These are phyloP conservation scores for Colistium nudipinnis DNA, from an alignment of 2,113 vertebrate genomes.

Conservation along the genomic window DNA sequence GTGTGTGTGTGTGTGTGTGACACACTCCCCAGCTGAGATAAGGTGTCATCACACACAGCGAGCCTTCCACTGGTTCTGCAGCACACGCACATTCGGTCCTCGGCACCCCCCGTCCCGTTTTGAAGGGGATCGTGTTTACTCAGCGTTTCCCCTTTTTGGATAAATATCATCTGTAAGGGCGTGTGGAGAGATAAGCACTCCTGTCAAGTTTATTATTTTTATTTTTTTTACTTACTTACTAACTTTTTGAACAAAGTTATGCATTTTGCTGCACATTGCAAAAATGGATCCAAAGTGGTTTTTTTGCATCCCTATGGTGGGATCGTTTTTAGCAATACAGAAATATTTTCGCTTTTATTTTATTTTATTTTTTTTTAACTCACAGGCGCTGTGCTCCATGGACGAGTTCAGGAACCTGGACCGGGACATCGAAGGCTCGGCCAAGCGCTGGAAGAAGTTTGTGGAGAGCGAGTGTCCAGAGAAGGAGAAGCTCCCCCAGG, in stretches of 20 bases:
- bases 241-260: conserved; percentile 50
- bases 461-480: conserved; percentile 93
- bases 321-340: not conserved
- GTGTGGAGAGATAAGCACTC: conserved; percentile 68
- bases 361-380: not conserved
- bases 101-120: conserved; percentile 41
- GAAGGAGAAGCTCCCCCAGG: conserved; percentile 94
- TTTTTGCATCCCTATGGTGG: conserved; percentile 4
- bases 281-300: conserved; percentile 42
- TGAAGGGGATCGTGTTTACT: conserved; percentile 71
- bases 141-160: conserved; percentile 72
- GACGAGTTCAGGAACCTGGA: conserved; percentile 93
- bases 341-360: not conserved
- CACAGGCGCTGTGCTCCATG: conserved; percentile 89
- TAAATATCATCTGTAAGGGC: conserved; percentile 70
- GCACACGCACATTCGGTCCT: conserved; percentile 55
- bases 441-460: conserved; percentile 95
- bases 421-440: conserved; percentile 92
- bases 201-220: conserved; percentile 32
- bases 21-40: conserved; percentile 55
- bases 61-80: conserved; percentile 54
- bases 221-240: not conserved
- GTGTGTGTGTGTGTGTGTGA: conserved; percentile 1
- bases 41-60: conserved; percentile 47
- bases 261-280: conserved; percentile 37